A percentile compares a stretch with the other conserved stretches of the same genome.
These are phyloP conservation scores for Aphelinus atriplicis DNA, from an alignment of 1,140 invertebrate genomes.

Conservation along the genomic window DNA sequence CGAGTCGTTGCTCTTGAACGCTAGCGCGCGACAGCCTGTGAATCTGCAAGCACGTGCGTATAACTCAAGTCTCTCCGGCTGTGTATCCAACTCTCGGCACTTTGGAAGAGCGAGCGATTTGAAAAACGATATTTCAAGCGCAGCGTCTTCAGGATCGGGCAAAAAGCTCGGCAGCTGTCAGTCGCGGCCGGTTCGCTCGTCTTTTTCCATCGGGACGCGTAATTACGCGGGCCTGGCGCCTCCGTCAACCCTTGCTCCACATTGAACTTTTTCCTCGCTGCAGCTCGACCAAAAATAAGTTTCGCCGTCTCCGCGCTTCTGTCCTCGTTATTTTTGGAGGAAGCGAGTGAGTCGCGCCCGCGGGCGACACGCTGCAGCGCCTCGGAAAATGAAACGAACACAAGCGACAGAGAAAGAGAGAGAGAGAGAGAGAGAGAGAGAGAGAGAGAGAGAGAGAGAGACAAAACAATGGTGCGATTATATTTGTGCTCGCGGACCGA, in stretches of 20 bases:
- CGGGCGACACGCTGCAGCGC: not conserved
- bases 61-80: too few relatives aligned
- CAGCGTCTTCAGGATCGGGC: constrained; percentile 13
- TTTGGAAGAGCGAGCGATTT: constrained; percentile 4
- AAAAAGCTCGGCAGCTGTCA: constrained; percentile 39
- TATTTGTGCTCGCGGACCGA: constrained; percentile 46
- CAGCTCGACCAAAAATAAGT: constrained; percentile 37
- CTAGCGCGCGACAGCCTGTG: too few relatives aligned
- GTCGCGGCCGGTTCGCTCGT: constrained; percentile 21
- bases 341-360: not conserved
- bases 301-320: constrained; percentile 30
- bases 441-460: constrained; percentile 11
- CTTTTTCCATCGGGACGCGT: constrained; percentile 38
- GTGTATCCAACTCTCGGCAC: too few relatives aligned
- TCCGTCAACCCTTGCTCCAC: constrained; percentile 10
- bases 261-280: constrained; percentile 32
- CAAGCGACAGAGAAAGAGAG: constrained; percentile 24
- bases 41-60: too few relatives aligned
- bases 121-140: constrained; percentile 32
- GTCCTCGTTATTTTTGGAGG: constrained; percentile 35
- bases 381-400: constrained; percentile 41
- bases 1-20: too few relatives aligned
- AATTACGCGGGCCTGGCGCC: constrained; percentile 33
- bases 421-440: constrained; percentile 8
- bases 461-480: constrained; percentile 40